Evolutionary conservation across 2,888 invertebrate species (phyloP).

Genomic region (Plutella xylostella): DNA sequence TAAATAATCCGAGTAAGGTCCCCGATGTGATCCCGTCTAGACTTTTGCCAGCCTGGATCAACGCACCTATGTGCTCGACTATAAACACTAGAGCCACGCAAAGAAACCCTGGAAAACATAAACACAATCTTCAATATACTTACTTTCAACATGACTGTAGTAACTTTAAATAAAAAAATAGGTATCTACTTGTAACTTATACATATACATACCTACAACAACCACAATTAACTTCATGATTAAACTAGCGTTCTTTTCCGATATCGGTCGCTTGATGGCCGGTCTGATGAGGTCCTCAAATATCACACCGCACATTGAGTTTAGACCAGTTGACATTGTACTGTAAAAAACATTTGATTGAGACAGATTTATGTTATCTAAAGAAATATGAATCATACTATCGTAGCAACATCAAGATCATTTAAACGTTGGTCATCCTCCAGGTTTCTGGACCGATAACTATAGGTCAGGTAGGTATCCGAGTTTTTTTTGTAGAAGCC

Average conservation of each 20-base stretch:
- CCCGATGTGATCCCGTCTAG: slow-evolving; percentile 79
- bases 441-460: too few relatives aligned
- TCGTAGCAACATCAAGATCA: too few relatives aligned
- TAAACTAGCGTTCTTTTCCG: slow-evolving; percentile 74
- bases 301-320: slow-evolving; percentile 81
- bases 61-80: slow-evolving; percentile 77
- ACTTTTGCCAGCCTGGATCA: slow-evolving; percentile 79
- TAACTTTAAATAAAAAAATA: too few relatives aligned
- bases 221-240: slow-evolving; percentile 79
- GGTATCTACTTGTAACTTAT: background rate
- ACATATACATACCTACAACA: slow-evolving; percentile 54
- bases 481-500: too few relatives aligned
- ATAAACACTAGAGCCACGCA: slow-evolving; percentile 78
- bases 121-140: background rate
- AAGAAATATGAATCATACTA: too few relatives aligned
- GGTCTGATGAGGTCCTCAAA: slow-evolving; percentile 80
- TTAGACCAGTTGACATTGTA: slow-evolving; percentile 81
- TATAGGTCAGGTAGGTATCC: too few relatives aligned
- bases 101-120: slow-evolving; percentile 55
- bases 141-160: slow-evolving; percentile 7
- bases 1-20: slow-evolving; percentile 76
- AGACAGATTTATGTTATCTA: too few relatives aligned
- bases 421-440: too few relatives aligned
- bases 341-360: slow-evolving; percentile 41
- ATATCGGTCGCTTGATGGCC: slow-evolving; percentile 71